A percentile compares a stretch with the other conserved stretches of the same genome.
Conservation (phyloP, 2,797 vertebrate species). For the Paratrypauchen microcephalus region DNA sequence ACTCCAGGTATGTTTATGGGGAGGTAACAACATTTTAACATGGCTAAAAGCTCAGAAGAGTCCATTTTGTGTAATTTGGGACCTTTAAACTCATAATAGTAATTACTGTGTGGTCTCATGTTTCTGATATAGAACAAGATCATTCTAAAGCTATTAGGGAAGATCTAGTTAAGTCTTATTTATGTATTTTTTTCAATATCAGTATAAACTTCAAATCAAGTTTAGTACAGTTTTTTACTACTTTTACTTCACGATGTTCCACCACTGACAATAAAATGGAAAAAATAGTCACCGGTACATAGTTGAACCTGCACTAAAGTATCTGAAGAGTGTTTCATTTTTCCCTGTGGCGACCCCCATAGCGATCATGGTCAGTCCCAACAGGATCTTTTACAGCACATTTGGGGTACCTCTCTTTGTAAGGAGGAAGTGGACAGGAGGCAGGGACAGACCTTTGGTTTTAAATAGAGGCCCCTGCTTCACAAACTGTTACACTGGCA, state of each 20-base stretch:
- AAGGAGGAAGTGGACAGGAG: conserved; percentile 8
- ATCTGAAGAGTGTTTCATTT: conserved; percentile 2
- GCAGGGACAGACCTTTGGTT: conserved; percentile 12
- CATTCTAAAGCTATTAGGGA: background rate
- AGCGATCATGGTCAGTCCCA: conserved; percentile 15
- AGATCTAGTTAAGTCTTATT: background rate
- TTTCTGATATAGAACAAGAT: background rate
- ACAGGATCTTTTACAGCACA: conserved; percentile 13
- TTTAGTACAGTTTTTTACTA: too few relatives aligned
- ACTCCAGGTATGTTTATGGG: too few relatives aligned
- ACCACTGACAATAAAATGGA: too few relatives aligned
- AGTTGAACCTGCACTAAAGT: too few relatives aligned
- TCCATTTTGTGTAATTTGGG: too few relatives aligned
- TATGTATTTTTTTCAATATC: background rate
- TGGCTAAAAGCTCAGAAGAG: too few relatives aligned
- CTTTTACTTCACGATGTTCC: too few relatives aligned
- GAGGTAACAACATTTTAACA: too few relatives aligned
- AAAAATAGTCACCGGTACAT: too few relatives aligned
- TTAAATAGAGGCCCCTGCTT: conserved; percentile 40
- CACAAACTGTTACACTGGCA: conserved; percentile 32
- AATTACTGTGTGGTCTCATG: background rate
- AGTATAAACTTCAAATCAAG: background rate
- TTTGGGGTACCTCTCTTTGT: conserved; percentile 10
- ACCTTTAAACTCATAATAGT: background rate
- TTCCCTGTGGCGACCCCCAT: conserved; percentile 4